phyloP scores from a whole-genome alignment of 2,888 invertebrate genomes.

The Eueremaeus valkanovi region DNA sequence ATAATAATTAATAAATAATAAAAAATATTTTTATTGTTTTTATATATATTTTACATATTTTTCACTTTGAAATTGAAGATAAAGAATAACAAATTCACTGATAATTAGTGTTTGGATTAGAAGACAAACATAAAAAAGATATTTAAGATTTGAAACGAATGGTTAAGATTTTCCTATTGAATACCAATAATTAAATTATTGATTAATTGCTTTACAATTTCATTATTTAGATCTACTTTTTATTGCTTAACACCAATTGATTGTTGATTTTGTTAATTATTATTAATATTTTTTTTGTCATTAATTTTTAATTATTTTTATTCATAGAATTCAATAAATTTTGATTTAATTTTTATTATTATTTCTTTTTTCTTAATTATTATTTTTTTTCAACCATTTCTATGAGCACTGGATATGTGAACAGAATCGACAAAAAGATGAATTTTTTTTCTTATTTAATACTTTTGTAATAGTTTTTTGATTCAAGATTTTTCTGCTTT shows the following conservation, averaged over 20 bases:
- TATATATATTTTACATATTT: neutral
- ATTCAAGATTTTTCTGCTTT: too few relatives aligned
- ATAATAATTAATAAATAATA: neutral
- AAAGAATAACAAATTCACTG: too few relatives aligned
- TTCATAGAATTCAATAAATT: neutral
- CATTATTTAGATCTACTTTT: neutral
- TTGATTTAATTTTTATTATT: too few relatives aligned
- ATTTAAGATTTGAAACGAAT: neutral
- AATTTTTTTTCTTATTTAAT: too few relatives aligned
- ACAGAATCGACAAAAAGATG: too few relatives aligned
- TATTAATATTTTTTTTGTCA: neutral
- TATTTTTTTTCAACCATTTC: too few relatives aligned
- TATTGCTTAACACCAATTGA: conserved; percentile 12
- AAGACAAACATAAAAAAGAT: neutral
- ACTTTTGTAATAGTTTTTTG: too few relatives aligned
- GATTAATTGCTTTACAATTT: neutral
- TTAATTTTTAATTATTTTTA: neutral
- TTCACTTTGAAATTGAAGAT: too few relatives aligned
- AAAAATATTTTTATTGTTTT: neutral
- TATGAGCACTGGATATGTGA: too few relatives aligned
- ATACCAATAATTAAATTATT: neutral
- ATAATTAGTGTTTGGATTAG: too few relatives aligned
- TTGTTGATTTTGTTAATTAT: conserved; percentile 13
- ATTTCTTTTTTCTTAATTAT: too few relatives aligned
- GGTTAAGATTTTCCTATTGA: neutral